Conservation (phyloP, 2,888 invertebrate genomes). For the Druceiella hillmani region DNA sequence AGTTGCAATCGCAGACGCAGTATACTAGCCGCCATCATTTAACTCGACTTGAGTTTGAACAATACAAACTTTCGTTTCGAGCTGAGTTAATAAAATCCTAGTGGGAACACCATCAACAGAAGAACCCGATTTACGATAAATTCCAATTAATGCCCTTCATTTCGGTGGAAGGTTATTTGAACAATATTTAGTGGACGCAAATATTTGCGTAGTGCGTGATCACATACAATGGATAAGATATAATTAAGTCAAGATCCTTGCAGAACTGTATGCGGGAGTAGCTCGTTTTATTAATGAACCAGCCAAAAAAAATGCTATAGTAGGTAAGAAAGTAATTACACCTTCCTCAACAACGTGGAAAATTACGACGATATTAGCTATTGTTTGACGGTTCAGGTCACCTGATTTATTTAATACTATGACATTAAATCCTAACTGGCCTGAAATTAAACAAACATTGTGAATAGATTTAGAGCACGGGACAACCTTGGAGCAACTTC, state of each 20-base stretch:
- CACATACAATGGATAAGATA: constrained; percentile 19
- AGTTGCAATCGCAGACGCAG: constrained; percentile 18
- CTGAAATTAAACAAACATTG: constrained; percentile 22
- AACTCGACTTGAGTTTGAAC: constrained; percentile 19
- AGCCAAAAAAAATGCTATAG: constrained; percentile 17
- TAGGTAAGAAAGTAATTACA: constrained; percentile 21
- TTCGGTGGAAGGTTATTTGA: constrained; percentile 16
- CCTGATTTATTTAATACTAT: constrained; percentile 23
- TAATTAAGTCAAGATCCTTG: constrained; percentile 18
- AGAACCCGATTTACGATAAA: constrained; percentile 17
- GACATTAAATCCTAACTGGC: constrained; percentile 26
- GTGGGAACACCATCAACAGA: constrained; percentile 15
- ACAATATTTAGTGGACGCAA: constrained; percentile 19
- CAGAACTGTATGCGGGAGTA: constrained; percentile 19
- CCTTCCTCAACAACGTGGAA: constrained; percentile 18
- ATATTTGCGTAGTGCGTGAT: constrained; percentile 17
- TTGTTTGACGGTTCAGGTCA: constrained; percentile 20
- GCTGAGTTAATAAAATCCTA: constrained; percentile 17
- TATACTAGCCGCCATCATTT: constrained; percentile 18
- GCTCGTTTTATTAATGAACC: constrained; percentile 17
- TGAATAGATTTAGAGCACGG: constrained; percentile 17
- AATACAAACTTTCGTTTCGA: constrained; percentile 19
- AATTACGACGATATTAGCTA: constrained; percentile 22
- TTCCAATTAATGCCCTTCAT: constrained; percentile 18
- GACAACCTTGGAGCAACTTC: constrained; percentile 20